Conservation (phyloP, 2,113 vertebrate species). For the Hydropotes inermis region DNA sequence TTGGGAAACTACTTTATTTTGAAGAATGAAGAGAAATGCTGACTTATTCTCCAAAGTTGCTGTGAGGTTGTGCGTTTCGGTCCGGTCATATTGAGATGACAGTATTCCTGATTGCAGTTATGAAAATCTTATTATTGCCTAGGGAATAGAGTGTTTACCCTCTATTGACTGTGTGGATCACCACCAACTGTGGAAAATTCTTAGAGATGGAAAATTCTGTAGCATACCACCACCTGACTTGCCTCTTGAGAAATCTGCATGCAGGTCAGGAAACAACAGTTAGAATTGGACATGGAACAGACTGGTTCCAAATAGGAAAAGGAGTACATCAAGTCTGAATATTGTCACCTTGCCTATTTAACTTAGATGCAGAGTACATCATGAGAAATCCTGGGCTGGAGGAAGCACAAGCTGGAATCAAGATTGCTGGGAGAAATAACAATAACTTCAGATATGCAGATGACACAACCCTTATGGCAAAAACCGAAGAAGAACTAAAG, state of each 20-base stretch:
- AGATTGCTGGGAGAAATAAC: neutral
- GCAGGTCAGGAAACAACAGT: neutral
- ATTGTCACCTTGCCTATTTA: neutral
- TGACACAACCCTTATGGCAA: neutral
- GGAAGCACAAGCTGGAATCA: neutral
- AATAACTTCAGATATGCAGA: neutral
- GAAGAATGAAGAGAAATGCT: neutral
- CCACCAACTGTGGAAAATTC: neutral
- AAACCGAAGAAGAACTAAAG: neutral
- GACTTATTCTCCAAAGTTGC: neutral
- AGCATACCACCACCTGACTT: neutral
- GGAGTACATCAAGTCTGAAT: neutral
- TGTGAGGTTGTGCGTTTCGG: neutral
- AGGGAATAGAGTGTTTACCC: neutral
- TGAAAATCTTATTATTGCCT: neutral
- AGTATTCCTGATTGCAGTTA: neutral
- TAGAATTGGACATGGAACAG: neutral
- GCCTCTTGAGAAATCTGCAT: neutral
- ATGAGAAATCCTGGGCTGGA: neutral
- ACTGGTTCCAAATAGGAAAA: neutral
- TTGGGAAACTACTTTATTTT: neutral
- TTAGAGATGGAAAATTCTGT: neutral
- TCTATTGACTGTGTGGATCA: neutral
- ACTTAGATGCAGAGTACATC: neutral
- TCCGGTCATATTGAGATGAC: neutral